These are phyloP conservation scores for Sarcophaga variegata DNA, from an alignment of 2,888 invertebrate genomes.

Conservation along the genomic window DNA sequence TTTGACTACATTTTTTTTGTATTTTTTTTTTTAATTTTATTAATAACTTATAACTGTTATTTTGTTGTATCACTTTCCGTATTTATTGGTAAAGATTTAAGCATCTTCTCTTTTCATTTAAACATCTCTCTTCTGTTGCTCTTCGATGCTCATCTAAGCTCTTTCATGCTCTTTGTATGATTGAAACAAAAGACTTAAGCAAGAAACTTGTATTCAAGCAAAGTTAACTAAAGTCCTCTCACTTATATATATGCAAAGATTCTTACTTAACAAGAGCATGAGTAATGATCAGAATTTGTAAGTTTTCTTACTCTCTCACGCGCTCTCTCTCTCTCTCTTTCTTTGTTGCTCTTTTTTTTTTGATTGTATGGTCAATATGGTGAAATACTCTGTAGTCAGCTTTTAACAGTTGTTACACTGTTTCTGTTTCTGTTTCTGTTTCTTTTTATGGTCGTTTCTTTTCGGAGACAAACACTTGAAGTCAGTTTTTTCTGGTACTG, in stretches of 20 bases:
- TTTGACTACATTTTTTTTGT: conserved; percentile 9
- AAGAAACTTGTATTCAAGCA: conserved; percentile 56
- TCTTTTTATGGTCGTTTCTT: conserved; percentile 59
- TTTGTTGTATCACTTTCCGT: conserved; percentile 16
- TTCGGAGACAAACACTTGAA: background rate
- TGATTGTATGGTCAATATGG: background rate
- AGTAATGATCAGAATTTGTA: background rate
- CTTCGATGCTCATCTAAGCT: conserved; percentile 47
- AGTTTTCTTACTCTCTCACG: background rate
- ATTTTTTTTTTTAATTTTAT: background rate
- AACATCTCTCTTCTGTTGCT: background rate
- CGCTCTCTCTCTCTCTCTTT: too few species aligned
- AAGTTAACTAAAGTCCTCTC: background rate
- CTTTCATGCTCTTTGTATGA: conserved; percentile 35
- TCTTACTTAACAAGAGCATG: background rate
- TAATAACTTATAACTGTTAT: conserved; percentile 60
- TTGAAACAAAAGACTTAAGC: conserved; percentile 70
- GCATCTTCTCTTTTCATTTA: conserved; percentile 22
- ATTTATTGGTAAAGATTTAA: background rate
- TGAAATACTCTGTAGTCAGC: background rate
- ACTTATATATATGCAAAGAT: background rate
- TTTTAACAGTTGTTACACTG: conserved; percentile 16
- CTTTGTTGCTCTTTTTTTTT: background rate
- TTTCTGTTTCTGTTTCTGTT: background rate
- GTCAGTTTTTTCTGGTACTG: conserved; percentile 17